Conservation (phyloP, 2,797 vertebrate species). For the Naso thynnoides region DNA sequence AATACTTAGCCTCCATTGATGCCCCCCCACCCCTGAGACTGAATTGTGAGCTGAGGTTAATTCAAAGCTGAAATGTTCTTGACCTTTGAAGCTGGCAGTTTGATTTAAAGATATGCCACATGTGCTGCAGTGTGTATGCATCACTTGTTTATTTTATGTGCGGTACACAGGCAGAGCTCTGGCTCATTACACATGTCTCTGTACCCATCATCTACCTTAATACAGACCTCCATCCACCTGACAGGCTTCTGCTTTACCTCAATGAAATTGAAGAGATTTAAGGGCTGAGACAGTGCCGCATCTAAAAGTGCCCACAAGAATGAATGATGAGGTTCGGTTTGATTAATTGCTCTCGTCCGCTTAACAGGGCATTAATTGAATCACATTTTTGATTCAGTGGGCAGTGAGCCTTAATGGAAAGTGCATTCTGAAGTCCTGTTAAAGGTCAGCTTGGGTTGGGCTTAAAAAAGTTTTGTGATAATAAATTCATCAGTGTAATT, state of each 20-base stretch:
- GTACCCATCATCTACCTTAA: conserved; percentile 38
- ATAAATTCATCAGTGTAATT: conserved; percentile 11
- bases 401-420: conserved; percentile 31
- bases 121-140: neutral
- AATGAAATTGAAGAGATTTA: conserved; percentile 30
- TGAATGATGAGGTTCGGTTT: conserved; percentile 36
- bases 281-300: conserved; percentile 7
- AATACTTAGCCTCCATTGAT: neutral
- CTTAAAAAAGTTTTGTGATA: conserved; percentile 6
- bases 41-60: conserved; percentile 11
- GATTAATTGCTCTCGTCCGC: conserved; percentile 49
- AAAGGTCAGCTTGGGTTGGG: conserved; percentile 14
- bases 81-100: neutral
- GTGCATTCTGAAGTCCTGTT: conserved; percentile 21
- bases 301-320: conserved; percentile 8
- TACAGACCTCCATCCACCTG: conserved; percentile 23
- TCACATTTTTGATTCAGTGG: conserved; percentile 43
- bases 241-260: conserved; percentile 42
- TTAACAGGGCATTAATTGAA: conserved; percentile 36
- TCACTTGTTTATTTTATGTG: conserved; percentile 25
- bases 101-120: conserved; percentile 6
- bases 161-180: conserved; percentile 1
- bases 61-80: conserved; percentile 19
- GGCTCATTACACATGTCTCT: conserved; percentile 36
- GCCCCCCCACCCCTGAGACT: neutral